phyloP scores from a whole-genome alignment of 2,797 vertebrate species.

The Vespertilio murinus region DNA sequence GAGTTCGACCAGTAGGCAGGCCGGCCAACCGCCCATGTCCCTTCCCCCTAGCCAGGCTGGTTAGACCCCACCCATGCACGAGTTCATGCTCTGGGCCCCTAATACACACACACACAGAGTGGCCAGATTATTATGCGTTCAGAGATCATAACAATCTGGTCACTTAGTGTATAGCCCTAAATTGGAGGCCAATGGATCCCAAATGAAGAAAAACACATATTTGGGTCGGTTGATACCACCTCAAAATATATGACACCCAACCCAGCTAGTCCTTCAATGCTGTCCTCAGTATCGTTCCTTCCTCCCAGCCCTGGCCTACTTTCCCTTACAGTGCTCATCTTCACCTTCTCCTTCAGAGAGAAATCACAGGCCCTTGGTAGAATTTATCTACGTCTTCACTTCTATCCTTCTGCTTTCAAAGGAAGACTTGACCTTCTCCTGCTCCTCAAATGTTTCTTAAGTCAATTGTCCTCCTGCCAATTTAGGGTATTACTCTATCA shows the following conservation, averaged over 20 bases:
- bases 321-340: not conserved
- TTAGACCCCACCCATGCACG: too few relatives aligned
- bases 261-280: not conserved
- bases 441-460: constrained; percentile 12
- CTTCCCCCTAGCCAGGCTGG: too few relatives aligned
- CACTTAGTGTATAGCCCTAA: not conserved
- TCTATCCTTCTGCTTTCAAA: not conserved
- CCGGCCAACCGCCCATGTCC: too few relatives aligned
- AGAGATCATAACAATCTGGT: too few relatives aligned
- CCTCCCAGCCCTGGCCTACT: not conserved
- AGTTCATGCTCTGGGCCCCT: too few relatives aligned
- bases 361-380: not conserved
- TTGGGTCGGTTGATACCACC: not conserved
- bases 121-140: too few relatives aligned
- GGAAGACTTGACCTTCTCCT: not conserved
- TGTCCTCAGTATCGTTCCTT: not conserved
- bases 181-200: not conserved
- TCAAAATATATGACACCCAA: not conserved
- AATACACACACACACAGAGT: too few relatives aligned
- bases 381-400: not conserved
- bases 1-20: too few relatives aligned
- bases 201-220: not conserved
- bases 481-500: not conserved
- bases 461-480: not conserved
- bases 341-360: not conserved